These are phyloP conservation scores for Synergus japonicus DNA, from an alignment of 2,888 invertebrate genomes.

Conservation along the genomic window DNA sequence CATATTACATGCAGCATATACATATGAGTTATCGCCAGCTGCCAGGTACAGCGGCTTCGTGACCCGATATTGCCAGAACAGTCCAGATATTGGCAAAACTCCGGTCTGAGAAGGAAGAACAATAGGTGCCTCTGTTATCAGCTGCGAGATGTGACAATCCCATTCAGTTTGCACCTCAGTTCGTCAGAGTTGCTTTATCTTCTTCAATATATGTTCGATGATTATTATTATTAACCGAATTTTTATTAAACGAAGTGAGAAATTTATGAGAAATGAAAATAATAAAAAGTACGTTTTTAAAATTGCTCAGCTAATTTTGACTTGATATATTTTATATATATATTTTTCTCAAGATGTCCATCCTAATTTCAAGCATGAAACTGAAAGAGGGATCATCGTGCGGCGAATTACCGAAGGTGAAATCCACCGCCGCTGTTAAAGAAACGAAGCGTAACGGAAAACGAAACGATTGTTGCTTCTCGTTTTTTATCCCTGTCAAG, in stretches of 20 bases:
- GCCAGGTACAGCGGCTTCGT: constrained; percentile 63
- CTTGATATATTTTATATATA: not conserved
- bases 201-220: not conserved
- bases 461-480: constrained; percentile 31
- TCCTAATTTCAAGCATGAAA: constrained; percentile 37
- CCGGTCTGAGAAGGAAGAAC: constrained; percentile 55
- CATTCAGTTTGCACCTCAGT: constrained; percentile 24
- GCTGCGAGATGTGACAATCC: constrained; percentile 36
- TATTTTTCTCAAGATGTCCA: constrained; percentile 18
- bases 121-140: constrained; percentile 41
- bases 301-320: not conserved
- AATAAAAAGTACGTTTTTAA: not conserved
- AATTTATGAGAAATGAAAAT: not conserved
- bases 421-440: constrained; percentile 21
- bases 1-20: constrained; percentile 47
- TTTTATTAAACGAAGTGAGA: not conserved
- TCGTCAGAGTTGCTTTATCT: constrained; percentile 30
- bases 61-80: constrained; percentile 62
- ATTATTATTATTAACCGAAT: not conserved
- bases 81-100: constrained; percentile 62
- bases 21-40: constrained; percentile 67
- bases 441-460: constrained; percentile 29
- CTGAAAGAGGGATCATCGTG: not conserved
- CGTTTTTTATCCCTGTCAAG: constrained; percentile 13
- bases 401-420: constrained; percentile 12